Conservation (phyloP, 2,113 vertebrate genomes). For the Mirounga angustirostris region DNA sequence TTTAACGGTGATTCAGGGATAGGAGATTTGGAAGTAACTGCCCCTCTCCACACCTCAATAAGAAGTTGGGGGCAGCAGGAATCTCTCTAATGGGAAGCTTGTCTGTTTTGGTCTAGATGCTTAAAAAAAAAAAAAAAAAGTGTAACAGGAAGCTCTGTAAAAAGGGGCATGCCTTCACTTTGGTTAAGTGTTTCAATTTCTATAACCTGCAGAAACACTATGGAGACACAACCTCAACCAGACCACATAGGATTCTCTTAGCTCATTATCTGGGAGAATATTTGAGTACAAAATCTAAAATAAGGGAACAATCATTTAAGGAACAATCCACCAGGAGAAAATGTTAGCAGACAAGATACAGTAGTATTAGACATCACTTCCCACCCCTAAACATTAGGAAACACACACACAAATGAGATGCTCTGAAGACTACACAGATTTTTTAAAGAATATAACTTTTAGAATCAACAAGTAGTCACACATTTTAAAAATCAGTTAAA, state of each 20-base stretch:
- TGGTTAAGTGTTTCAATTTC: not conserved
- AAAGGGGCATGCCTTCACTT: not conserved
- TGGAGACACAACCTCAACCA: not conserved
- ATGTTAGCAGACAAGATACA: not conserved
- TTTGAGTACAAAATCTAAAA: not conserved
- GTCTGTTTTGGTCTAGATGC: not conserved
- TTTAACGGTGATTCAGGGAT: not conserved
- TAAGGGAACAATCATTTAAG: not conserved
- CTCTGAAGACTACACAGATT: not conserved
- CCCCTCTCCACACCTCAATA: not conserved
- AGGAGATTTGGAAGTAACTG: not conserved
- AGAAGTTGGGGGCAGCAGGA: not conserved
- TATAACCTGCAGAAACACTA: not conserved
- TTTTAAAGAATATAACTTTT: slow-evolving; percentile 12
- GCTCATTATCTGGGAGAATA: not conserved
- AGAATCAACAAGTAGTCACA: not conserved
- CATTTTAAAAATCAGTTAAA: not conserved
- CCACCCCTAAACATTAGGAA: not conserved
- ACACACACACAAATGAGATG: not conserved
- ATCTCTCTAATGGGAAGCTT: not conserved
- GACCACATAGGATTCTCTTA: too few relatives aligned
- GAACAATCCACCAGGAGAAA: slow-evolving; percentile 29
- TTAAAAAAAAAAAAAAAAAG: not conserved
- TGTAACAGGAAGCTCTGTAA: not conserved
- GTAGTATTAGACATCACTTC: not conserved